Evolutionary conservation across 2,888 invertebrate species (phyloP).

Genomic region (Macaria notata): DNA sequence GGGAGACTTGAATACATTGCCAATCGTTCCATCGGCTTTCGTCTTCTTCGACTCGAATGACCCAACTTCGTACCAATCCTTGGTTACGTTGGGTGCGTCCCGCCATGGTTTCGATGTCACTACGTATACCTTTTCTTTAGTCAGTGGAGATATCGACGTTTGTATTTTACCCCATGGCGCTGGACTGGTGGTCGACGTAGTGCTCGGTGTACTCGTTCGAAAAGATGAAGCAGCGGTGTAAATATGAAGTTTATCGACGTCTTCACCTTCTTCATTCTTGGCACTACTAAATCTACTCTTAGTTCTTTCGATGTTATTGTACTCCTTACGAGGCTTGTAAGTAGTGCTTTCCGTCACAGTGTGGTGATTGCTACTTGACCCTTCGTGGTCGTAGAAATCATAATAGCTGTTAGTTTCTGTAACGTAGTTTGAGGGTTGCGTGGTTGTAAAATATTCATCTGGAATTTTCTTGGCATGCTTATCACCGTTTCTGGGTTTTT

Average conservation of each 20-base stretch:
- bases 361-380: conserved; percentile 72
- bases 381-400: conserved; percentile 74
- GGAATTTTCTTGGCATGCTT: conserved; percentile 90
- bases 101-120: conserved; percentile 88
- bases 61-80: conserved; percentile 55
- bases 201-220: conserved; percentile 54
- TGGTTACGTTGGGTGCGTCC: conserved; percentile 51
- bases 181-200: conserved; percentile 59
- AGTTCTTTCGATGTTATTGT: conserved; percentile 61
- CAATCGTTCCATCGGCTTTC: conserved; percentile 42
- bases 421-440: conserved; percentile 65
- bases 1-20: conserved; percentile 71
- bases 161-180: conserved; percentile 86
- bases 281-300: conserved; percentile 49
- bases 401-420: conserved; percentile 59
- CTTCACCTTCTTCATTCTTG: conserved; percentile 53
- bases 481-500: conserved; percentile 78
- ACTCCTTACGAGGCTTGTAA: conserved; percentile 52
- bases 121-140: conserved; percentile 91
- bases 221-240: conserved; percentile 71
- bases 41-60: conserved; percentile 64
- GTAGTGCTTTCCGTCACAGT: conserved; percentile 54
- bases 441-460: conserved; percentile 87
- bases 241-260: conserved; percentile 63
- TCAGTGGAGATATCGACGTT: conserved; percentile 88